Conservation (phyloP, 1,140 invertebrate species). For the Drosophila setifemur region DNA sequence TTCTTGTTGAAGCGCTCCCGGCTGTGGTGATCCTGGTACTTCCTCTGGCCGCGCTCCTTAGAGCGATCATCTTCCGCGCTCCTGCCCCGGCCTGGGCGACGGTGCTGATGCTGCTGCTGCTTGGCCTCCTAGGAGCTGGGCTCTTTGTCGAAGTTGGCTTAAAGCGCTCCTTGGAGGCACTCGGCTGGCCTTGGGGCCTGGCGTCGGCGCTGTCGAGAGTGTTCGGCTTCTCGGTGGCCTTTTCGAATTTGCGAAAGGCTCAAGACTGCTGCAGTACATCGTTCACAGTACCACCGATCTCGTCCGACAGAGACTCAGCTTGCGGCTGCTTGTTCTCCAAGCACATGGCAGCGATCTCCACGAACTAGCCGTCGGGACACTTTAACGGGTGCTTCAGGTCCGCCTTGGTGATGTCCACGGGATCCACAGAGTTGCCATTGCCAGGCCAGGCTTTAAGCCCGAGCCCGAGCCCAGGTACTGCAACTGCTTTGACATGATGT, state of each 20-base stretch:
- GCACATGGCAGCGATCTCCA: constrained; percentile 64
- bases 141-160: constrained; percentile 24
- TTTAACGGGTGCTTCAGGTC: constrained; percentile 60
- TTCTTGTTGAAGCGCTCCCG: constrained; percentile 1
- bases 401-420: constrained; percentile 57
- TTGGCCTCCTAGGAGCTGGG: constrained; percentile 9
- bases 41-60: constrained; percentile 16
- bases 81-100: constrained; percentile 2
- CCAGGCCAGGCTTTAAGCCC: constrained; percentile 59
- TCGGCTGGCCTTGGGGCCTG: background rate
- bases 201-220: constrained; percentile 8
- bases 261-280: constrained; percentile 65
- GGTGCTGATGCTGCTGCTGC: background rate
- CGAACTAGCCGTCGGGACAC: constrained; percentile 55
- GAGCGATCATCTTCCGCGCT: constrained; percentile 26
- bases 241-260: constrained; percentile 68
- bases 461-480: constrained; percentile 52
- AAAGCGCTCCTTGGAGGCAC: constrained; percentile 39
- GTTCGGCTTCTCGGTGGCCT: constrained; percentile 61
- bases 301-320: constrained; percentile 52
- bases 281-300: constrained; percentile 59
- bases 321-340: constrained; percentile 41
- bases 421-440: constrained; percentile 47
- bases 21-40: constrained; percentile 29
- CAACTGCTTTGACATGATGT: constrained; percentile 71